Base-by-base conservation (phyloP, 2,113 vertebrate species). In the Glareola pratincola region DNA sequence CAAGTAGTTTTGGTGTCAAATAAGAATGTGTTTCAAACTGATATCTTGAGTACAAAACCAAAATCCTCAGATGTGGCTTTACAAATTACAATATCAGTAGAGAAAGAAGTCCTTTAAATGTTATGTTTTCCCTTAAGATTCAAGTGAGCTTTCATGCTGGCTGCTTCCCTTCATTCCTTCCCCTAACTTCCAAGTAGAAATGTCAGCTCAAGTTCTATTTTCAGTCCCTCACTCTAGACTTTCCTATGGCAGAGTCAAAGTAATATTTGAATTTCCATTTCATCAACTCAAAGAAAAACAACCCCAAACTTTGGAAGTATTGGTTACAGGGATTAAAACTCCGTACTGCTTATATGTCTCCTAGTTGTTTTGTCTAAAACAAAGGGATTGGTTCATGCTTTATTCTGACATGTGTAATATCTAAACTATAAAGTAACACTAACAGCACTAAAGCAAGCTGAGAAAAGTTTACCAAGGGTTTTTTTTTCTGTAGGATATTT, bases 181-280 rank as follows among this genome's bases (percentile, higher is more conserved):
- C 59, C 64, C 50, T 29, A 45, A 90, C 81, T 91, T 94, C 90
- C 88, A 90, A 95, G 82, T 53, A 90, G 91, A 98, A 97, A 97
- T 94, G 94, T 96, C 96, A 97, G 53, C 77, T 94, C 80, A 75
- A 79, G 59, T 77, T 19, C 95, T 97, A 88, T 95, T 98, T 97
- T 97, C 87, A 97, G 91, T 90, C 63, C 79, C 53, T 90, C 81
- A 48, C 32, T 96, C 96, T 90, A 92, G 92, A 96, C 54, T 96
- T 97, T 96, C 34, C 32, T 94, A 85, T 59, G 88, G 72, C 50
- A 45, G 59, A 53, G 47, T 93, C 48, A 59, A 85, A 92, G 39
- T 14, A 96, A 75, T 89, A 47, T 93, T 79, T 30, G 59, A 76
- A 93, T 97, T 97, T 95, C 95, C 96, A 97, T 92, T 96, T 90